Evolutionary conservation across 1,140 invertebrate genomes (phyloP).

Genomic region (Pseudomyrmex cubaensis): DNA sequence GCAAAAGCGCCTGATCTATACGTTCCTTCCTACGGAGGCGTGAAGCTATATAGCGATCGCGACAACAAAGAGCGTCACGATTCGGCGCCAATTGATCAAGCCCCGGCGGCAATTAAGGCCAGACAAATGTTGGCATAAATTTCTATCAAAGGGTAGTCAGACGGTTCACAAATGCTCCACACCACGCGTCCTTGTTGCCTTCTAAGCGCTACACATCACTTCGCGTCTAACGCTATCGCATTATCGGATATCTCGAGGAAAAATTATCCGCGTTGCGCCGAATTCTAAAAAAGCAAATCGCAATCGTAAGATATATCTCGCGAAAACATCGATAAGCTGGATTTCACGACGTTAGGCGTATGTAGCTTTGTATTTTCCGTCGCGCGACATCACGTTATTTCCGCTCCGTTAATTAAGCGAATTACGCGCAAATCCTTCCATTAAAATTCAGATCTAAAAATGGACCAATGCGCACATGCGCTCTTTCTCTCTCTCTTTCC

Average conservation of each 20-base stretch:
- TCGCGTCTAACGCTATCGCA: constrained; percentile 9
- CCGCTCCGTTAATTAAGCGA: constrained; percentile 14
- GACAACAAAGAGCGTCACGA: constrained; percentile 7
- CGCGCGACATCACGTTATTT: neutral
- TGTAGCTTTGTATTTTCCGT: neutral
- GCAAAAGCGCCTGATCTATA: constrained; percentile 24
- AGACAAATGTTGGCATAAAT: constrained; percentile 71
- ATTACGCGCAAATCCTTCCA: neutral
- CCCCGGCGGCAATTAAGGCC: constrained; percentile 67
- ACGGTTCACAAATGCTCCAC: constrained; percentile 13
- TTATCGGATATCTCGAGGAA: neutral
- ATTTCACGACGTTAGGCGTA: neutral
- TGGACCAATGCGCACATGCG: neutral
- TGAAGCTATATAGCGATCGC: neutral
- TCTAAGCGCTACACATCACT: neutral
- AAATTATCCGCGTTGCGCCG: no score
- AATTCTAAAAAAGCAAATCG: no score
- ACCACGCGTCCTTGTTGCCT: constrained; percentile 35
- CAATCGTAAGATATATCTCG: neutral
- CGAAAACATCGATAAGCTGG: neutral
- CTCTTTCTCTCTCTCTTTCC: neutral
- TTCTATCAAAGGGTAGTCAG: constrained; percentile 67
- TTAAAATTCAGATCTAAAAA: constrained; percentile 12
- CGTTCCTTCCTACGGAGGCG: constrained; percentile 14
- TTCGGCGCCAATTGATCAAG: constrained; percentile 68